Percentiles rank a stretch among this genome's conserved stretches.
phyloP scores from a whole-genome alignment of 2,797 vertebrate species.

The Sebastes iracundus region DNA sequence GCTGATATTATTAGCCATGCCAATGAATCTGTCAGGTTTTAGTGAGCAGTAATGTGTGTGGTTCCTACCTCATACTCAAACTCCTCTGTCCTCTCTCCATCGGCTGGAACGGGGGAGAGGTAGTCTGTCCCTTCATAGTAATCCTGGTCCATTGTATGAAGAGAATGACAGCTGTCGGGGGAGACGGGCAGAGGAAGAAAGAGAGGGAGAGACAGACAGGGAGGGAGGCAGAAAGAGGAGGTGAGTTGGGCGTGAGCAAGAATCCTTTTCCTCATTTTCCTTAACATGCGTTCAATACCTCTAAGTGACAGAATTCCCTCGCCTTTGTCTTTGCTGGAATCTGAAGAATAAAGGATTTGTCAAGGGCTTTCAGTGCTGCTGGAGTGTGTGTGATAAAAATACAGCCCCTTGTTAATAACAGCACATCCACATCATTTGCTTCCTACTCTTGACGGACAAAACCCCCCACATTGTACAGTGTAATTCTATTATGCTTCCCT shows the following conservation, averaged over 20 bases:
- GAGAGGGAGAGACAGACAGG: neutral
- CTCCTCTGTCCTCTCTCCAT: slow-evolving; percentile 92
- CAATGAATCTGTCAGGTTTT: neutral
- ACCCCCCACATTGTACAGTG: slow-evolving; percentile 60
- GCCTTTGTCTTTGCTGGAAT: slow-evolving; percentile 62
- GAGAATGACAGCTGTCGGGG: slow-evolving; percentile 92
- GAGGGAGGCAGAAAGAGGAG: slow-evolving; percentile 15
- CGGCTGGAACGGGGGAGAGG: slow-evolving; percentile 89
- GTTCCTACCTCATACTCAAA: slow-evolving; percentile 96
- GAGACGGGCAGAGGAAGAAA: slow-evolving; percentile 16
- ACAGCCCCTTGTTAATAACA: slow-evolving; percentile 73
- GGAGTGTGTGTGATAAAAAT: slow-evolving; percentile 66
- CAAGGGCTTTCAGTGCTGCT: slow-evolving; percentile 62
- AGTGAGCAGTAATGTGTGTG: neutral
- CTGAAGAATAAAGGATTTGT: slow-evolving; percentile 73
- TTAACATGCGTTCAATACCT: slow-evolving; percentile 44
- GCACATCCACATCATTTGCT: slow-evolving; percentile 66
- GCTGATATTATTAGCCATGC: too few relatives aligned
- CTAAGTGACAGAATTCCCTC: slow-evolving; percentile 61
- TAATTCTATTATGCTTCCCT: slow-evolving; percentile 68
- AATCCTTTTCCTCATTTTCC: slow-evolving; percentile 33
- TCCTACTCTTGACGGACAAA: slow-evolving; percentile 66
- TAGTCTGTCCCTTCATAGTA: slow-evolving; percentile 94
- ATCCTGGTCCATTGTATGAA: slow-evolving; percentile 93
- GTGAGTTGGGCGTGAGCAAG: slow-evolving; percentile 36